Base-by-base conservation (phyloP, 2,797 vertebrate species). In the Telmatherina bonti region DNA sequence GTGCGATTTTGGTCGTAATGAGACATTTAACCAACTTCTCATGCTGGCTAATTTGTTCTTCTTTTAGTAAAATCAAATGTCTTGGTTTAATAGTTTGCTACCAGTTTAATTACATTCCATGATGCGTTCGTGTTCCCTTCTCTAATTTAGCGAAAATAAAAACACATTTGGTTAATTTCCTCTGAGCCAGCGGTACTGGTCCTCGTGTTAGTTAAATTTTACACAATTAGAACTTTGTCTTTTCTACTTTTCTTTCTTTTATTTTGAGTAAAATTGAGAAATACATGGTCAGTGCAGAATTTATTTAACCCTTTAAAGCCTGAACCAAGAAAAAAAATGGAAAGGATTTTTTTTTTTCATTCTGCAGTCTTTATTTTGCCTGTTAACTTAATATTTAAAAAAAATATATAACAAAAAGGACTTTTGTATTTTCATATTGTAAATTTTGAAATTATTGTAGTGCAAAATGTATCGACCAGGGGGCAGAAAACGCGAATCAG, bases 121-220 rank as follows among this genome's bases (percentile, higher is more conserved):
- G 11, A 7, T 20, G 22, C 31, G 5, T 38, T 51, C 15, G 26
- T 24, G 7, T 11, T 66, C 7, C 20, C 11, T 51, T 51, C 11
- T 53, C 51, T 16, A 27, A 10, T 62, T 12, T 9, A 13, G 4
- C 11, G 27, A 16, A 33, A 74, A 36, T n/a, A 36, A 20, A 51
- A 67, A 35, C 7, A 71, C 29, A 33, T 59, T 70, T 62, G 16
- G 43, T 57, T 70, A 63, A 22, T 12, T 30, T 27, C n/a, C n/a
- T 65, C 49, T 73, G 16, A 53, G 67, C 30, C 43, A 55, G 43
- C 69, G 57, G 36, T 27, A 35, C 51, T 52, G 67, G 51, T 80
- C 49, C 26, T 59, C 33, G 18, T 29, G 7, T 13, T 13, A 33
- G 35, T n/a, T 35, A 26, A 53, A 41, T 18, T 9, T 16, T 6